Base-by-base conservation (phyloP, 2,888 invertebrate species). In the Cyclophora punctaria region DNA sequence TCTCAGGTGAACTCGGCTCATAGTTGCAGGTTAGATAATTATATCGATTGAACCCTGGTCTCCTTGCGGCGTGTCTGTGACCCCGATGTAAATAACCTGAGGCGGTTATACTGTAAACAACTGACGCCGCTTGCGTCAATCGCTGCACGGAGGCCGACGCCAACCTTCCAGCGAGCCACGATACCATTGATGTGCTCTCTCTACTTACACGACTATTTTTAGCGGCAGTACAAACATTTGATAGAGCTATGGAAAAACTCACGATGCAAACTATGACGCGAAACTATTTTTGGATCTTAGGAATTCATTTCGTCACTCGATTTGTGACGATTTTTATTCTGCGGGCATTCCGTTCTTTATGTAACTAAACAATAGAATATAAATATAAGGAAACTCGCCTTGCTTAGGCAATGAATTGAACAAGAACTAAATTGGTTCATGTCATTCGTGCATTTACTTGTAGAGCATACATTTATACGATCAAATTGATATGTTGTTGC, bases 61-160 rank as follows among this genome's bases (percentile, higher is more conserved):
- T 82, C 82, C 84, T 83, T 84, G 58, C 83, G 69, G 65, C 73
- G 83, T 86, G 87, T 87, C 87, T 88, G 83, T 87, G 86, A 88
- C 87, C 87, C 85, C 87, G 82, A 85, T 86, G 88, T 85, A 83
- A 87, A 87, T 86, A 87, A 85, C 87, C 86, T 82, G 78, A 77
- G 82, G 79, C 79, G 78, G 67, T 75, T 78, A 75, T 80, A 77
- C 78, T 79, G 83, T 86, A 87, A 86, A 87, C 87, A 86, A 80
- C 79, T 75, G 79, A 78, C 75, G 80, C 68, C 53, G 75, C 78
- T 82, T 82, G 83, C 86, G 86, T 85, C 86, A 83, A 83, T 80
- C 78, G 78, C 68, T 71, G 73, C 69, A 69, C 69, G 71, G 69
- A 62, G 60, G 44, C 44, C 44, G 20, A 34, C 44, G 44, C 33